These are phyloP conservation scores for Nomada fucata DNA, from an alignment of 2,888 invertebrate species.

Conservation along the genomic window DNA sequence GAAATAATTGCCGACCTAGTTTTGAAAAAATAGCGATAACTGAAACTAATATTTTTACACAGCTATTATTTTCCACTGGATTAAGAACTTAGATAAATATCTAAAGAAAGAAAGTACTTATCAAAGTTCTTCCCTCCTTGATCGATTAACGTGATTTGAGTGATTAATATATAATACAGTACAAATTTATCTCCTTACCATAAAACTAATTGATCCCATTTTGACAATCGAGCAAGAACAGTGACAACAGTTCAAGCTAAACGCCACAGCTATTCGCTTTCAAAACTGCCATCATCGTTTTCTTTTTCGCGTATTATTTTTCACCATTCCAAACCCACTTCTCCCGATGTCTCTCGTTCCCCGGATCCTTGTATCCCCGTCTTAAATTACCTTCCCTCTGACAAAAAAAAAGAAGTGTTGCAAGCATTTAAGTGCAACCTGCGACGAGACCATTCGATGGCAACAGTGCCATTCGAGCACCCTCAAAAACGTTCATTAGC, in stretches of 20 bases:
- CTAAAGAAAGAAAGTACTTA: neutral
- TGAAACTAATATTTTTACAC: no score
- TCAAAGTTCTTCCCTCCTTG: no score
- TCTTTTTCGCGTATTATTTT: neutral
- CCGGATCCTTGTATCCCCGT: no score
- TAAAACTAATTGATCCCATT: no score
- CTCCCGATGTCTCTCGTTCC: no score
- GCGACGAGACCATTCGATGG: no score
- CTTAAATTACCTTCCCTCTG: neutral
- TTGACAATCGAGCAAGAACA: no score
- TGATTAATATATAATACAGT: neutral
- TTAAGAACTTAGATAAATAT: neutral
- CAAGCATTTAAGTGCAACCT: neutral
- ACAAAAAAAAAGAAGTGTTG: neutral
- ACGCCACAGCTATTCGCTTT: no score
- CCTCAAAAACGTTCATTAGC: conserved; percentile 11
- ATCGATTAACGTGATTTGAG: neutral
- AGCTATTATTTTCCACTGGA: neutral
- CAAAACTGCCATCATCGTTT: no score
- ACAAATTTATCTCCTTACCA: neutral
- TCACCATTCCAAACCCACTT: neutral
- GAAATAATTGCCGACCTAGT: no score
- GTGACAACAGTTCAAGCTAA: no score
- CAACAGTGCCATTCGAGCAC: neutral
- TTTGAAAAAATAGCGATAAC: no score